These are phyloP conservation scores for Drosophila pseudoananassae DNA, from an alignment of 1,140 invertebrate species.

Conservation along the genomic window DNA sequence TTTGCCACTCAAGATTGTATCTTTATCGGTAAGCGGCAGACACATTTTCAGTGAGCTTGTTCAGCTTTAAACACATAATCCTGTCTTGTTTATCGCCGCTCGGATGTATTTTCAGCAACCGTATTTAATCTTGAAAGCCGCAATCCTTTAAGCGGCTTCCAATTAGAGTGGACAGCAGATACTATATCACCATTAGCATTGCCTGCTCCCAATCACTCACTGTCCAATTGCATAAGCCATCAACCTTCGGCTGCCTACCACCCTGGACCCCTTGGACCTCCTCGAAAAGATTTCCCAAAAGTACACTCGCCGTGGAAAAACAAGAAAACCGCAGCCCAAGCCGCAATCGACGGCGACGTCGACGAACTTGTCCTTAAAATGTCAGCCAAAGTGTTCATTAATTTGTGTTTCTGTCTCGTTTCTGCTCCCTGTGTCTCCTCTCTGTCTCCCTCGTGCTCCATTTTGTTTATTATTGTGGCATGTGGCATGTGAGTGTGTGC, in stretches of 20 bases:
- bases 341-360: conserved; percentile 21
- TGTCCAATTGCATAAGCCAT: conserved; percentile 68
- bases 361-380: conserved; percentile 82
- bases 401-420: conserved; percentile 63
- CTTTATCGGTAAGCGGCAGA: background rate
- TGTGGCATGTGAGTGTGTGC: conserved; percentile 30
- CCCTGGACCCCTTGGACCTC: background rate
- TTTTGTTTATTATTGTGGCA: conserved; percentile 62
- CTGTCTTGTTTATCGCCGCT: conserved; percentile 29
- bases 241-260: conserved; percentile 37
- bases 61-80: conserved; percentile 22
- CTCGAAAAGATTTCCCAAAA: conserved; percentile 3
- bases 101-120: conserved; percentile 35
- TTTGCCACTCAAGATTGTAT: conserved; percentile 4
- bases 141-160: conserved; percentile 48
- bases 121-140: conserved; percentile 17
- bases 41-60: conserved; percentile 9
- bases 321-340: conserved; percentile 24
- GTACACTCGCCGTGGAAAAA: conserved; percentile 4
- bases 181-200: conserved; percentile 54
- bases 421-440: conserved; percentile 28
- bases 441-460: conserved; percentile 41
- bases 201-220: conserved; percentile 64
- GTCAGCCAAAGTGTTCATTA: conserved; percentile 80
- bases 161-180: conserved; percentile 27